Conservation (phyloP, 1,140 invertebrate species). For the Achatina immaculata region DNA sequence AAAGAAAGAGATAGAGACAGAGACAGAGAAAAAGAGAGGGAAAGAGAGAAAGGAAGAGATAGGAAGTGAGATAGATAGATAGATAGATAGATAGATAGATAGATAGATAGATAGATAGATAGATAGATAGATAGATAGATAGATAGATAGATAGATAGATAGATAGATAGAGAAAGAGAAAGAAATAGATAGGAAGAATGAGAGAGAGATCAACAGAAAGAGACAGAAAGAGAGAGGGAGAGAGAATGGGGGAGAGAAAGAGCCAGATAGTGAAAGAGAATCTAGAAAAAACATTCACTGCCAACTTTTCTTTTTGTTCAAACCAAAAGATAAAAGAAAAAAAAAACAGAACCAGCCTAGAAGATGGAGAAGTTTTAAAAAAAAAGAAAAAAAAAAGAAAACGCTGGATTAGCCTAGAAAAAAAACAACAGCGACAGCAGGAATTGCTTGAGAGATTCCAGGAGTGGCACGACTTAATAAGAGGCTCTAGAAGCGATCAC, state of each 20-base stretch:
- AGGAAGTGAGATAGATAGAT: neutral
- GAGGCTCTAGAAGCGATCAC: too few relatives aligned
- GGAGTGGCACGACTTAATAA: too few relatives aligned
- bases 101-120: neutral
- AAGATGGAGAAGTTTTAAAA: neutral
- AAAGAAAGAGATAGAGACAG: neutral
- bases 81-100: neutral
- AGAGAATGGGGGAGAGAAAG: neutral
- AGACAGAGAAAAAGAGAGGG: too few relatives aligned
- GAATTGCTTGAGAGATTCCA: too few relatives aligned
- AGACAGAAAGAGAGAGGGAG: slow-evolving; percentile 8
- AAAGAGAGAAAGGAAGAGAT: neutral
- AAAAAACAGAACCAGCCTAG: neutral
- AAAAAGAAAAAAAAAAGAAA: neutral
- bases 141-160: neutral
- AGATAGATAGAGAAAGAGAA: neutral
- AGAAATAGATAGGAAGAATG: neutral
- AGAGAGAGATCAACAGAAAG: neutral
- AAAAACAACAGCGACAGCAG: too few relatives aligned
- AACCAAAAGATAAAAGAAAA: too few relatives aligned
- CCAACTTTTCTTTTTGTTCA: too few relatives aligned
- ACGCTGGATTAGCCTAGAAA: too few relatives aligned
- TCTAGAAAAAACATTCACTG: neutral
- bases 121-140: neutral
- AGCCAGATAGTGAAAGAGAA: slow-evolving; percentile 1